A percentile compares a stretch with the other conserved stretches of the same genome.
Evolutionary conservation across 2,113 vertebrate genomes (phyloP).

Genomic region (Cardinalis cardinalis): DNA sequence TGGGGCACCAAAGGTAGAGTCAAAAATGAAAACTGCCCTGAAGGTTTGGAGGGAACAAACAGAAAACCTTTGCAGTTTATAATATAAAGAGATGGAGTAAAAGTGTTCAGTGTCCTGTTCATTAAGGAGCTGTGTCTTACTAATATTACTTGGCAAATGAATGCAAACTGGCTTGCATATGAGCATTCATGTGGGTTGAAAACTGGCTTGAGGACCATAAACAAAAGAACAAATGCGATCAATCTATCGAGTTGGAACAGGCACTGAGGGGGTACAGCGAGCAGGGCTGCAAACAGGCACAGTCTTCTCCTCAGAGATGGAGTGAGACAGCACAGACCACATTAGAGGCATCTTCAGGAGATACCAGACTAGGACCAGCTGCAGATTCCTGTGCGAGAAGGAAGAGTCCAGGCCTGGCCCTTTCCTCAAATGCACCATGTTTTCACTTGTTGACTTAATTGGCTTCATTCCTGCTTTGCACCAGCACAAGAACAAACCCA

Average conservation of each 20-base stretch:
- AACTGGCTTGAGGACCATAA: slow-evolving; percentile 57
- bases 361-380: slow-evolving; percentile 5
- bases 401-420: slow-evolving; percentile 11
- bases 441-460: slow-evolving; percentile 25
- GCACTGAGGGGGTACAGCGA: not conserved
- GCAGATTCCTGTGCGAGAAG: slow-evolving; percentile 35
- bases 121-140: not conserved
- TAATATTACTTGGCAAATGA: slow-evolving; percentile 22
- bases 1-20: not conserved
- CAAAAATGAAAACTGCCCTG: not conserved
- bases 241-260: slow-evolving; percentile 61
- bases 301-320: slow-evolving; percentile 2
- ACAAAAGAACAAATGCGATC: slow-evolving; percentile 51
- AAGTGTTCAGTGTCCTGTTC: not conserved
- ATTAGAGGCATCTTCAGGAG: slow-evolving; percentile 18
- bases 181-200: slow-evolving; percentile 48
- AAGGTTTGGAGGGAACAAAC: not conserved
- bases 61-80: not conserved
- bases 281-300: not conserved
- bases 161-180: not conserved
- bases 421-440: not conserved
- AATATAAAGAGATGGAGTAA: not conserved
- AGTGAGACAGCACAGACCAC: not conserved
- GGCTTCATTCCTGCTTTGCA: not conserved
- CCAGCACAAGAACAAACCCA: not conserved